Evolutionary conservation across 2,113 vertebrate genomes (phyloP), one percentile per base, ranked within the genome.

Genomic region (Melospiza georgiana): DNA sequence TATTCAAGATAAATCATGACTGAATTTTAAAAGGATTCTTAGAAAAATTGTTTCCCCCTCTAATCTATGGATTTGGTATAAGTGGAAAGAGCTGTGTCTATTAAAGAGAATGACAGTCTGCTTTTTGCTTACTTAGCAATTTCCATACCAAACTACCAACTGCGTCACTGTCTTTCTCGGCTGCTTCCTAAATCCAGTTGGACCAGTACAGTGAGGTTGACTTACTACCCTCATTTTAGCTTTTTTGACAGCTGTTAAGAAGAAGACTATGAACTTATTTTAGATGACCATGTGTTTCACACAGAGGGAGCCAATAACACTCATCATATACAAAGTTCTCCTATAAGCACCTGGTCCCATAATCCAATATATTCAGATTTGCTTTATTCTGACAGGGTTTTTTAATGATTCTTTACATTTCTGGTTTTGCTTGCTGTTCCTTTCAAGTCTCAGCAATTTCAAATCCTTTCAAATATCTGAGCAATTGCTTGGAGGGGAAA

Each of bases 41-140:
- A 39, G 24, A 80, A 83, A 80, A 21, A 51, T 9, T 77, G 23
- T 31, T 67, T 72, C 17, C 1, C 2, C 6, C 11, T 11, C 25
- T 68, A 31, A 65, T 46, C 66, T 58, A 9, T 33, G n/a, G 31
- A 30, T 89, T 58, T 83, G 30, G 1, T 52, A 31, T 63, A 63
- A 86, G 2, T 25, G 55, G 83, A 86, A 71, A 41, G 59, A 84
- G 10, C 30, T 55, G 9, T 2, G 1, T 67, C 81, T 57, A 59
- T 24, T 78, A 41, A 66, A 59, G 22, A 65, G 33, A 89, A 67
- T 58, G 69, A 68, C 20, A 71, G 16, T 33, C 66, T 95, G 37
- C 25, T 87, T 85, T 92, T 85, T 93, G 66, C 81, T 85, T 84
- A 69, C 74, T 66, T 93, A 77, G 75, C 74, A 83, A 89, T 95